Evolutionary conservation across 2,888 invertebrate species (phyloP).

Genomic region (Drosophila nr. perissopoda): DNA sequence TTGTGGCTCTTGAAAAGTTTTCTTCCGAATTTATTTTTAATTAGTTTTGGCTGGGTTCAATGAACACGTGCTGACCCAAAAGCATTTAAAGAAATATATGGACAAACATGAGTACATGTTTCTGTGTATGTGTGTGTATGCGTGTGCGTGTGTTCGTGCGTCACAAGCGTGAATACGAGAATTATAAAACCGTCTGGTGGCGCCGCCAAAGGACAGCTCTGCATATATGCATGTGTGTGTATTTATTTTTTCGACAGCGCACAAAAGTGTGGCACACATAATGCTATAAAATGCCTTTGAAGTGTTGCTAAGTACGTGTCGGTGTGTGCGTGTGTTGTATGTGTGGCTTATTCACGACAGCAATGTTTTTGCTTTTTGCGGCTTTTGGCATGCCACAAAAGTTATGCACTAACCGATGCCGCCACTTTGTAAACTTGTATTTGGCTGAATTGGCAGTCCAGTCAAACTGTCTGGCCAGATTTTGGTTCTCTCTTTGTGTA

Average conservation of each 20-base stretch:
- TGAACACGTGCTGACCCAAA: slow-evolving; percentile 42
- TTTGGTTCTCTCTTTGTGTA: background rate
- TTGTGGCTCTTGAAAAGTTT: slow-evolving; percentile 40
- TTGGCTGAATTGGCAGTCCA: slow-evolving; percentile 24
- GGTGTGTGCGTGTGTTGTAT: slow-evolving; percentile 20
- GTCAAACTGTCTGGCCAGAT: slow-evolving; percentile 4
- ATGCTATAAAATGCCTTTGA: slow-evolving; percentile 68
- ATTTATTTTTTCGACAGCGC: slow-evolving; percentile 40
- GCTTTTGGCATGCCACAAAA: slow-evolving; percentile 79
- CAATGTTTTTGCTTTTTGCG: slow-evolving; percentile 75
- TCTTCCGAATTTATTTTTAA: slow-evolving; percentile 49
- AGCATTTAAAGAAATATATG: slow-evolving; percentile 1
- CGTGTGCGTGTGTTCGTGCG: slow-evolving; percentile 9
- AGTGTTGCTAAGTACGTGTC: slow-evolving; percentile 46
- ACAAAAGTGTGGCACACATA: slow-evolving; percentile 70
- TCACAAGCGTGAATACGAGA: slow-evolving; percentile 40
- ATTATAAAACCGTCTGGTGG: slow-evolving; percentile 50
- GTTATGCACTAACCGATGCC: slow-evolving; percentile 76
- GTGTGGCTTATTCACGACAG: slow-evolving; percentile 68
- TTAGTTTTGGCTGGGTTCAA: slow-evolving; percentile 68
- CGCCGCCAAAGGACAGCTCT: slow-evolving; percentile 41
- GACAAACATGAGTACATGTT: background rate
- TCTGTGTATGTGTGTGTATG: background rate
- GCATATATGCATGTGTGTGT: slow-evolving; percentile 4
- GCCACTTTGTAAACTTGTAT: slow-evolving; percentile 75